These are phyloP conservation scores for Dendrolimus punctatus DNA, from an alignment of 1,140 invertebrate species.

Conservation along the genomic window DNA sequence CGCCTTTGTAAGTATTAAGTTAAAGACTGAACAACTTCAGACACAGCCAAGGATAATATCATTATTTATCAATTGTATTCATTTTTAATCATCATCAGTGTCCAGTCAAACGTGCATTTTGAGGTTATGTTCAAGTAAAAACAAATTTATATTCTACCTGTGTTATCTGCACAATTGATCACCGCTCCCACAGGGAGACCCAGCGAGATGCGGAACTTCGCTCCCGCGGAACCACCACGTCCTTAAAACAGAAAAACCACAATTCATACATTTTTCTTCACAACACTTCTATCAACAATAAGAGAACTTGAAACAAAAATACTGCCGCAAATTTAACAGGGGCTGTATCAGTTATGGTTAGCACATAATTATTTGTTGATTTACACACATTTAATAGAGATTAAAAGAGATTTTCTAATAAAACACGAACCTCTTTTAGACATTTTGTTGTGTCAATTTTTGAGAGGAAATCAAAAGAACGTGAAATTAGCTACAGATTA, in stretches of 20 bases:
- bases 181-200: slow-evolving; percentile 99
- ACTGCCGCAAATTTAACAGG: slow-evolving; percentile 23
- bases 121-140: slow-evolving; percentile 39
- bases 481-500: slow-evolving; percentile 29
- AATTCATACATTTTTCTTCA: slow-evolving; percentile 49
- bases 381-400: slow-evolving; percentile 30
- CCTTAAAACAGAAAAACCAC: slow-evolving; percentile 80
- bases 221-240: slow-evolving; percentile 99
- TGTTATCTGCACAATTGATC: slow-evolving; percentile 99
- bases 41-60: slow-evolving; percentile 70
- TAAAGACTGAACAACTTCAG: slow-evolving; percentile 45
- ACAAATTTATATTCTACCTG: slow-evolving; percentile 73
- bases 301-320: slow-evolving; percentile 34
- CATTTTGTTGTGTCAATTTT: slow-evolving; percentile 71
- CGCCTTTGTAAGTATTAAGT: not conserved
- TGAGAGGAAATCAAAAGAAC: slow-evolving; percentile 62
- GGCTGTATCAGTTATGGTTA: slow-evolving; percentile 9
- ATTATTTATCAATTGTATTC: slow-evolving; percentile 48
- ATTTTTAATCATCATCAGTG: slow-evolving; percentile 46
- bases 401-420: slow-evolving; percentile 56
- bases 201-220: slow-evolving; percentile 99
- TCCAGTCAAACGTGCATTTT: slow-evolving; percentile 24
- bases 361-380: slow-evolving; percentile 22
- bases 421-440: slow-evolving; percentile 71
- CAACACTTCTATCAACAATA: slow-evolving; percentile 42